These are phyloP conservation scores for Glomeris maerens DNA, from an alignment of 1,140 invertebrate species.

Conservation along the genomic window DNA sequence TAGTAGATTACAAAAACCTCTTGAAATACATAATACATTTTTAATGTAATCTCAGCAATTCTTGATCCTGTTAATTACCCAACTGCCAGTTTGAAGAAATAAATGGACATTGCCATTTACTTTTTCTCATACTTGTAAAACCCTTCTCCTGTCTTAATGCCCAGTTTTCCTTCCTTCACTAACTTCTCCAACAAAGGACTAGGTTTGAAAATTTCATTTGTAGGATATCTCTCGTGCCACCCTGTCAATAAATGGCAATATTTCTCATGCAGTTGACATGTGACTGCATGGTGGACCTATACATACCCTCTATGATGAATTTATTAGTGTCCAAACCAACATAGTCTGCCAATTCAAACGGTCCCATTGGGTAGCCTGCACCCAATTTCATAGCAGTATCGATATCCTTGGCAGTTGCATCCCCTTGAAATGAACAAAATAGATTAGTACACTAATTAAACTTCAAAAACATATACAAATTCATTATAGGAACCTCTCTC, in stretches of 20 bases:
- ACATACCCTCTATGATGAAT: conserved; percentile 40
- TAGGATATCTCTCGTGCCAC: conserved; percentile 65
- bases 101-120: no score
- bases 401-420: conserved; percentile 54
- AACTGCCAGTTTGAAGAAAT: no score
- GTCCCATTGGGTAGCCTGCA: conserved; percentile 71
- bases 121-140: conserved; percentile 60
- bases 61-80: no score
- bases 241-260: no score
- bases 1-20: no score
- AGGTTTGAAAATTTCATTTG: conserved; percentile 56
- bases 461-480: no score
- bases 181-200: conserved; percentile 50
- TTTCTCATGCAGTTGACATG: no score
- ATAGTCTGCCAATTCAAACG: conserved; percentile 64
- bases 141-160: conserved; percentile 69
- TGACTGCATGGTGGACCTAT: no score
- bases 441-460: background rate
- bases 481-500: conserved; percentile 51
- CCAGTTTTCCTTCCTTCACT: conserved; percentile 64
- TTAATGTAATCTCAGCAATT: no score
- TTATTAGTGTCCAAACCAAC: conserved; percentile 58
- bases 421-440: conserved; percentile 33
- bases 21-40: no score
- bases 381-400: conserved; percentile 75